Evolutionary conservation across 2,888 invertebrate species (phyloP), one percentile per base, ranked within the genome.

Genomic region (Scelioninae gen. 2): DNA sequence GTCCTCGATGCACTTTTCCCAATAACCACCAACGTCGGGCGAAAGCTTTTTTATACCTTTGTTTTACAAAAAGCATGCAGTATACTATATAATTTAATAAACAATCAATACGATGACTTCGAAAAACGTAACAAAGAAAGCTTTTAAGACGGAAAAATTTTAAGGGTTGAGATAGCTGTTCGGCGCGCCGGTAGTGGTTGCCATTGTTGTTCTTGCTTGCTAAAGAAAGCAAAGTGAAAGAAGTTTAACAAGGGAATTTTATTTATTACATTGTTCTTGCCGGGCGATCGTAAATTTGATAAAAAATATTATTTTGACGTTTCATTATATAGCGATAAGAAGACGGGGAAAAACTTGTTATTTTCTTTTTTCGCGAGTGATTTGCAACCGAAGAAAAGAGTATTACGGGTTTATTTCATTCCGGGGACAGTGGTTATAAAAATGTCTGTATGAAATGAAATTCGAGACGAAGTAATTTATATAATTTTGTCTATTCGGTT

Each of bases 1-100:
- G n/a, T n/a, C n/a, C n/a, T n/a, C 57, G 55, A 43, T 70, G 70
- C 55, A 70, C 63, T 70, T 70, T 63, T 48, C 61, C 63, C 39
- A 48, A 35, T 25, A 57, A 57, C 63, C 48, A 70, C 64, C 57
- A 64, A 43, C 63, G 57, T 70, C 57, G 64, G 10, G 16, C 39
- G 11, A 9, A 4, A 16, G 41, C 22, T 37, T 57, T 63, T 57
- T 57, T 57, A 35, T 41, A 37, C 16, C 39, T 11, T 39, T 55
- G 16, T 61, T 55, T 61, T 53, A 18, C 28, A 35, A 45, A 37
- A 35, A 37, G 37, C 19, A 28, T 5, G 19, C 15, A 28, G n/a
- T n/a, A 57, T 67, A 28, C 13, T n/a, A 19, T 35, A 15, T 57
- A 57, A 57, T 67, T 57, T 67, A 48, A 67, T 55, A 52, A 63